Conservation (phyloP, 2,888 invertebrate species). For the Chrysolina americana region DNA sequence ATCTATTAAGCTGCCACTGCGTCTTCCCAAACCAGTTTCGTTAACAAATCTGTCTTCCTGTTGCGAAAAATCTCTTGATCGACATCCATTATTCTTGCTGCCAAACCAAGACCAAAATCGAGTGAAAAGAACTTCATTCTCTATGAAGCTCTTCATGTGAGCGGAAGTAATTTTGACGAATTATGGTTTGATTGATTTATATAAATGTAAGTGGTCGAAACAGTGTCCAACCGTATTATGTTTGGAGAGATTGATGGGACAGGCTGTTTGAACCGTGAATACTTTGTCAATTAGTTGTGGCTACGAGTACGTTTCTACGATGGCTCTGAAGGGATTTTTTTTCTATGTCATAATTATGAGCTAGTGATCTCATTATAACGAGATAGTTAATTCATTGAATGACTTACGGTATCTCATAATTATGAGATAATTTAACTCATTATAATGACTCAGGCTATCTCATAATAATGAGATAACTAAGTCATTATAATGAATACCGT, state of each 20-base stretch:
- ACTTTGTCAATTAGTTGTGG: constrained; percentile 53
- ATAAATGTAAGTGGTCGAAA: constrained; percentile 60
- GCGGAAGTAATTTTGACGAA: constrained; percentile 59
- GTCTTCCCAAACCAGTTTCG: background rate
- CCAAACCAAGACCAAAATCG: constrained; percentile 16
- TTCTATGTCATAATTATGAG: too few species aligned
- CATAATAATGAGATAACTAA: too few species aligned
- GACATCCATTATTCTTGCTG: constrained; percentile 23
- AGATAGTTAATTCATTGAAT: too few species aligned
- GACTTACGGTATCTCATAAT: too few species aligned
- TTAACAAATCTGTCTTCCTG: constrained; percentile 11
- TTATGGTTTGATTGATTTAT: constrained; percentile 61
- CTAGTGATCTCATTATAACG: too few species aligned
- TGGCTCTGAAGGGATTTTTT: too few species aligned
- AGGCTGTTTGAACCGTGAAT: constrained; percentile 51
- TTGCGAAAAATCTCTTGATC: constrained; percentile 14
- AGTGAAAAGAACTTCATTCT: constrained; percentile 14
- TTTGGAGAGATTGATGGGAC: constrained; percentile 59
- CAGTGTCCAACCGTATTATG: constrained; percentile 56
- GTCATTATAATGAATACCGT: too few species aligned
- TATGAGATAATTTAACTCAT: too few species aligned
- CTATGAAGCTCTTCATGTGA: background rate
- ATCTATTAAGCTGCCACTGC: background rate
- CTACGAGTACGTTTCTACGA: constrained; percentile 15
- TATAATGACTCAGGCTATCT: too few species aligned